phyloP scores from a whole-genome alignment of 2,113 vertebrate species.

The Charadrius vociferus region DNA sequence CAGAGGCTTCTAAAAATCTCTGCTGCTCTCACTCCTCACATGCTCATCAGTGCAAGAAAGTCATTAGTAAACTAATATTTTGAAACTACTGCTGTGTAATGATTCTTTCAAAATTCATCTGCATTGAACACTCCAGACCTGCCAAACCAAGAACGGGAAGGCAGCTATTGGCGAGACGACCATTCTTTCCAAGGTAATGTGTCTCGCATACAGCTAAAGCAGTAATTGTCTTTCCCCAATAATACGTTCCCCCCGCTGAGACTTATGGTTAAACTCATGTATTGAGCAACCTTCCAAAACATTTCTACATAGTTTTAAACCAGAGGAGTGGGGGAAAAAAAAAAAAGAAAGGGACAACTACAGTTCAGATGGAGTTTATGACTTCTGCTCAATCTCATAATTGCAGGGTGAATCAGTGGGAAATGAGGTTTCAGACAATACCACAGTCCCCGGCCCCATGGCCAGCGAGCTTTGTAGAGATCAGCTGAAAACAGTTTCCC shows the following conservation, averaged over 20 bases:
- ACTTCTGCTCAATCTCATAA: conserved; percentile 21
- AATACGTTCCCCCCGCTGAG: not conserved
- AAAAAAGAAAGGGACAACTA: not conserved
- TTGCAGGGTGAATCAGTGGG: not conserved
- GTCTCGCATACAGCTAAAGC: not conserved
- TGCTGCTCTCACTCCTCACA: not conserved
- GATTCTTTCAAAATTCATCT: not conserved
- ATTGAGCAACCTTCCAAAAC: conserved; percentile 27
- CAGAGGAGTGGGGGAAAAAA: not conserved
- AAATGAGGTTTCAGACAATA: not conserved
- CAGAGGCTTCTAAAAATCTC: not conserved
- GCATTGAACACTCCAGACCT: not conserved
- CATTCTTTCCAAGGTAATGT: not conserved
- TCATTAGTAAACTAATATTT: not conserved
- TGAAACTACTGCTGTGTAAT: not conserved
- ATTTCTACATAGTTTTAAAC: conserved; percentile 7
- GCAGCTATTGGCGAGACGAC: not conserved
- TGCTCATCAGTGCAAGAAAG: not conserved
- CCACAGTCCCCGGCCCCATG: not conserved
- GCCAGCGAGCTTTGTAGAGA: not conserved
- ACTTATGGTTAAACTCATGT: not conserved
- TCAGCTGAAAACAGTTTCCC: not conserved
- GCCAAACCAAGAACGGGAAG: not conserved
- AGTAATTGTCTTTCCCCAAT: conserved; percentile 3
- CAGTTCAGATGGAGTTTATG: conserved; percentile 25